A percentile compares a stretch with the other conserved stretches of the same genome.
phyloP scores from a whole-genome alignment of 2,888 invertebrate genomes.

The Ectemnius cavifrons region DNA sequence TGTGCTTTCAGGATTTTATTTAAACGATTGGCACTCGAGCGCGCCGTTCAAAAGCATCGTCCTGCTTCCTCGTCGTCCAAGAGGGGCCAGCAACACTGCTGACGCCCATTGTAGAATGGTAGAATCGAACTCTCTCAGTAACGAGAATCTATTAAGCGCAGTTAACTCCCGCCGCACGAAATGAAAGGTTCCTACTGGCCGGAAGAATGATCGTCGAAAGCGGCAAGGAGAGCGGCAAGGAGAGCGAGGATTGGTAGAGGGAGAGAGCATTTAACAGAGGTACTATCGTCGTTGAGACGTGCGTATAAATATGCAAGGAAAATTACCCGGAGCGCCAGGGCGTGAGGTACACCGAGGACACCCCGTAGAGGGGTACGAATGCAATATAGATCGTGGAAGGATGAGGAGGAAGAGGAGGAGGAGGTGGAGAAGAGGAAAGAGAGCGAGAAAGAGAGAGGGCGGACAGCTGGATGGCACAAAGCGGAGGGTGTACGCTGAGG shows the following conservation, averaged over 20 bases:
- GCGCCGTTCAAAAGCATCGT: neutral
- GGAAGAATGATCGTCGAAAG: neutral
- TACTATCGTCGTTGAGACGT: slow-evolving; percentile 53
- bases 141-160: slow-evolving; percentile 46
- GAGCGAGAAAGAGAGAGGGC: slow-evolving; percentile 50
- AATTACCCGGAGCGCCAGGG: slow-evolving; percentile 53
- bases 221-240: neutral
- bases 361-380: slow-evolving; percentile 50
- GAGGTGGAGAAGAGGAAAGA: slow-evolving; percentile 49
- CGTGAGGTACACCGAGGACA: slow-evolving; percentile 51
- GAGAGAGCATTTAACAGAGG: slow-evolving; percentile 47
- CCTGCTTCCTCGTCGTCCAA: too few species aligned
- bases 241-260: neutral
- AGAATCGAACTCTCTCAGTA: slow-evolving; percentile 18
- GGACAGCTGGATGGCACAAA: slow-evolving; percentile 63
- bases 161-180: slow-evolving; percentile 28
- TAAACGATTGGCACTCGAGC: slow-evolving; percentile 10
- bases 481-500: slow-evolving; percentile 64
- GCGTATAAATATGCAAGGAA: slow-evolving; percentile 64
- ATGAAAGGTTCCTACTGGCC: too few species aligned
- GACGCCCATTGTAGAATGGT: slow-evolving; percentile 5
- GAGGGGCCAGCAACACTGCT: slow-evolving; percentile 1
- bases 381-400: slow-evolving; percentile 61
- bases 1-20: slow-evolving; percentile 9
- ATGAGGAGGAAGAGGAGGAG: slow-evolving; percentile 31